Base-by-base conservation (phyloP, 1,140 invertebrate genomes). In the Diprion similis region DNA sequence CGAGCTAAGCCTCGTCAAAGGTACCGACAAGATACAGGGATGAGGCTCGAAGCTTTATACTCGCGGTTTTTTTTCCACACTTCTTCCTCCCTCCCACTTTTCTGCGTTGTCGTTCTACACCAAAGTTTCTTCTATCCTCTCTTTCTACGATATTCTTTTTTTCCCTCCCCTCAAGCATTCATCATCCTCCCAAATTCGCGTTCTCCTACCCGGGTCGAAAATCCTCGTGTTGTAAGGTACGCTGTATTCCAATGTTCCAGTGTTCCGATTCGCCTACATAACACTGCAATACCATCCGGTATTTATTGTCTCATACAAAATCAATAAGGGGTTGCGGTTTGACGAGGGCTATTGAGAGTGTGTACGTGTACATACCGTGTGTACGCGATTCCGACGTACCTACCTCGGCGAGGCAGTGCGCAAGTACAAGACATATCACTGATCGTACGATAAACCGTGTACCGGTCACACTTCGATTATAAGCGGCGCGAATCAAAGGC, bases 391-490 rank as follows among this genome's bases (percentile, higher is more conserved):
- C 24, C 24, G 1, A 37, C 24, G 24, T 37, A 37, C 6, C 24
- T 37, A 37, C 6, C 24, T 37, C 24, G 24, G 24, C 24, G 24
- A 37, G 24, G 24, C 24, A 3, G 24, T 37, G 24, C 24, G 24
- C 51, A 59, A 59, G 73, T 24, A 64, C 70, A 78, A 79, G 70
- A 82, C 73, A 71, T 77, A 80, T 78, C 72, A 72, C 70, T 75
- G 73, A 79, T 81, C 75, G 68, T 1, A 72, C 75, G 74, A 82
- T 80, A 81, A 82, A 77, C 73, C 72, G 77, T 78, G 76, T 79
- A 77, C 24, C 66, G 75, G 76, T 81, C 71, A 79, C 77, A 80
- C 76, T 78, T 81, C 68, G 72, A 73, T 75, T 78, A 72, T 72
- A 68, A 75, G 76, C 75, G 78, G 71, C 74, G 76, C 13, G 68